These are phyloP conservation scores for Caradrina kadenii DNA, from an alignment of 2,888 invertebrate species.

Conservation along the genomic window DNA sequence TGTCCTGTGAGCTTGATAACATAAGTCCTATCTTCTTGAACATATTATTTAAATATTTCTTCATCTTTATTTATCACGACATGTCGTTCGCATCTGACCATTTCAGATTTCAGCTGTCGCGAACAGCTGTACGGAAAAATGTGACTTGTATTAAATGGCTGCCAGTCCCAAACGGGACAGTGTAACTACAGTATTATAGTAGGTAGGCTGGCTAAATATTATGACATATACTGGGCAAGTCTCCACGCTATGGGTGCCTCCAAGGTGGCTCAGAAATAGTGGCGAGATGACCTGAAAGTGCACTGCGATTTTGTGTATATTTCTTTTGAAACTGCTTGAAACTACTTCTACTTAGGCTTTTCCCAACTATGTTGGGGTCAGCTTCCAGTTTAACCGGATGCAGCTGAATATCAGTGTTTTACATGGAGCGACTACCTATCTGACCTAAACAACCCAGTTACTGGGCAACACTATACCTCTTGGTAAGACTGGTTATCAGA, in stretches of 20 bases:
- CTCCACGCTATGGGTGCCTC: neutral
- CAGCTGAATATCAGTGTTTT: too few relatives aligned
- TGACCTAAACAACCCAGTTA: too few relatives aligned
- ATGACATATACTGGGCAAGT: neutral
- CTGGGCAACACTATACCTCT: too few relatives aligned
- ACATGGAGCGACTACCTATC: too few relatives aligned
- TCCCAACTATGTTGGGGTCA: too few relatives aligned
- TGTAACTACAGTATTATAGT: neutral
- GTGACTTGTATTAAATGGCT: slow-evolving; percentile 54
- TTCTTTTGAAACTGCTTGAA: too few relatives aligned
- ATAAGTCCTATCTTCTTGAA: slow-evolving; percentile 27
- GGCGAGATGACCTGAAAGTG: neutral
- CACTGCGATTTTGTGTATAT: too few relatives aligned
- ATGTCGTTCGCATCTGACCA: slow-evolving; percentile 60
- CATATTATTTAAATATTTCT: slow-evolving; percentile 41
- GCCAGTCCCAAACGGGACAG: slow-evolving; percentile 6
- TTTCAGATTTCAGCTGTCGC: slow-evolving; percentile 48
- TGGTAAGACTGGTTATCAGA: too few relatives aligned
- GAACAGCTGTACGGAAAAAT: slow-evolving; percentile 38
- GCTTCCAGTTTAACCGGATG: too few relatives aligned
- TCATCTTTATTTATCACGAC: slow-evolving; percentile 54
- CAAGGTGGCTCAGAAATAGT: neutral
- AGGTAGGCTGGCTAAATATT: neutral
- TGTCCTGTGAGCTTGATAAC: slow-evolving; percentile 23
- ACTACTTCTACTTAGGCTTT: too few relatives aligned